These are phyloP conservation scores for Scomber scombrus DNA, from an alignment of 2,113 vertebrate species.

Conservation along the genomic window DNA sequence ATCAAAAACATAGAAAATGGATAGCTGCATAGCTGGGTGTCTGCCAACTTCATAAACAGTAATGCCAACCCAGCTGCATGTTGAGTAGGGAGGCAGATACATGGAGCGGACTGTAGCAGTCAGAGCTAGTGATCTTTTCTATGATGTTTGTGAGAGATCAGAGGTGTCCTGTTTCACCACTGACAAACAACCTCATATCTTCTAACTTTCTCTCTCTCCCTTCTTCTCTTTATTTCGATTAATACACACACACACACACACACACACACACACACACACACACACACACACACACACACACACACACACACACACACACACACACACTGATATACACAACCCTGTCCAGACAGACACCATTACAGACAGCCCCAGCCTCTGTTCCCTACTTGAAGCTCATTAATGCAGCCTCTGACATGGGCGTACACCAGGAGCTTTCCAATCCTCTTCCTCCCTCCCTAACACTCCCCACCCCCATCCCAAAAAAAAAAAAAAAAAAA, in stretches of 20 bases:
- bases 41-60: conserved; percentile 55
- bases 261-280: conserved; percentile 43
- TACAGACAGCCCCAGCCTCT: conserved; percentile 76
- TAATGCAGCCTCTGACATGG: conserved; percentile 82
- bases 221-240: not conserved
- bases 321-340: conserved; percentile 33
- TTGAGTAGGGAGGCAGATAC: conserved; percentile 39
- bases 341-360: conserved; percentile 82
- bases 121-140: conserved; percentile 58
- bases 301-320: conserved; percentile 49
- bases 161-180: conserved; percentile 74
- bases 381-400: conserved; percentile 83
- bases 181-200: conserved; percentile 72
- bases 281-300: conserved; percentile 24
- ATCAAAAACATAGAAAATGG: conserved; percentile 46
- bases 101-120: conserved; percentile 47
- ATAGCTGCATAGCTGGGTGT: conserved; percentile 47
- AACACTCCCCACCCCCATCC: not conserved
- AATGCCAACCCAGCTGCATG: conserved; percentile 61
- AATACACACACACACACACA: conserved; percentile 23
- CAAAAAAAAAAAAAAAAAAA: conserved; percentile 39
- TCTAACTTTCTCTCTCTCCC: conserved; percentile 39
- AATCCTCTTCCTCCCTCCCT: conserved; percentile 14
- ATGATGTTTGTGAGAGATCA: conserved; percentile 71
- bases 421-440: conserved; percentile 79